A percentile compares a stretch with the other conserved stretches of the same genome.
These are phyloP conservation scores for Gobionotothen gibberifrons DNA, from an alignment of 2,797 vertebrate species.

Conservation along the genomic window DNA sequence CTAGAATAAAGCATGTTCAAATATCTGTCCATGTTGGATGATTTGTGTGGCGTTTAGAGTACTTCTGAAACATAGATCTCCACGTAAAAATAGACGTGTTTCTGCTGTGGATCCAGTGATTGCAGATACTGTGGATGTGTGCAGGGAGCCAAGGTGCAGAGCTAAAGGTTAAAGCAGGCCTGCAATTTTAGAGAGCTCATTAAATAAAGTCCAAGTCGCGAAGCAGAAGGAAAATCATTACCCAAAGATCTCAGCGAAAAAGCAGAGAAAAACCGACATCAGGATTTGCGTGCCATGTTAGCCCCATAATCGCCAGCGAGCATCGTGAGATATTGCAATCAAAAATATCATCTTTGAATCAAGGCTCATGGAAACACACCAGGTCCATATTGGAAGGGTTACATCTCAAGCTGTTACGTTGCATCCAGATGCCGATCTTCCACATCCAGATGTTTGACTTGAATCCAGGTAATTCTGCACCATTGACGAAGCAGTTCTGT, in stretches of 20 bases:
- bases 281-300: not conserved
- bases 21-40: slow-evolving; percentile 45
- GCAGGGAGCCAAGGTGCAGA: slow-evolving; percentile 6
- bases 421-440: slow-evolving; percentile 25
- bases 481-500: not conserved
- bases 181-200: slow-evolving; percentile 38
- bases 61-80: slow-evolving; percentile 19
- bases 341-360: not conserved
- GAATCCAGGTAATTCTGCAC: not conserved
- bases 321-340: slow-evolving; percentile 3
- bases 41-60: slow-evolving; percentile 34
- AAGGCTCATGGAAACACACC: slow-evolving; percentile 12
- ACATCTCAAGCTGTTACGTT: slow-evolving; percentile 5
- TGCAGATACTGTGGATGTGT: slow-evolving; percentile 1
- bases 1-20: slow-evolving; percentile 48
- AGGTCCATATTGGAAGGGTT: slow-evolving; percentile 21
- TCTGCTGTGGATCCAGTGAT: not conserved
- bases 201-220: slow-evolving; percentile 28
- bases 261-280: not conserved
- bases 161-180: slow-evolving; percentile 25
- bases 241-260: slow-evolving; percentile 19
- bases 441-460: slow-evolving; percentile 13
- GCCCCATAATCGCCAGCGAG: slow-evolving; percentile 3
- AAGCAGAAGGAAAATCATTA: slow-evolving; percentile 25
- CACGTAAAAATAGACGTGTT: not conserved